Conservation (phyloP, 53 echinoderm and acorn worm species). For the Paelopatides confundens region DNA sequence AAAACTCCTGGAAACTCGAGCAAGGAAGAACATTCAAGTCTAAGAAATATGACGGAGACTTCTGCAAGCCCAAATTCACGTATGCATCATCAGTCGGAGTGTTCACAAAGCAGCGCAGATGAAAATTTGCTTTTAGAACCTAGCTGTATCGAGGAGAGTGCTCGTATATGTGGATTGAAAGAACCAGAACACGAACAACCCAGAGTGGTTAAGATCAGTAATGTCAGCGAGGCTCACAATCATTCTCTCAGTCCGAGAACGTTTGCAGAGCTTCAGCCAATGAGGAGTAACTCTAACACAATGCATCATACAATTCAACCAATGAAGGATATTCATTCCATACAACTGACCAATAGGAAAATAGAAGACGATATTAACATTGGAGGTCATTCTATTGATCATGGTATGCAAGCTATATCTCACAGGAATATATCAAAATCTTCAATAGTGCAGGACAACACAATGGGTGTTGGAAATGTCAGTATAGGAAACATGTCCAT, state of each 20-base stretch:
- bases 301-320: not conserved
- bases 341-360: not conserved
- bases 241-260: conserved; percentile 18
- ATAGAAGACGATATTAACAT: not conserved
- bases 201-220: not conserved
- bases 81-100: no score
- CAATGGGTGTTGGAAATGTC: not conserved
- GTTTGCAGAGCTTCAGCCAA: not conserved
- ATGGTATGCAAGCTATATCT: not conserved
- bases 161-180: conserved; percentile 22
- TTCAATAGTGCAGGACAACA: not conserved
- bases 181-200: conserved; percentile 6
- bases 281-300: not conserved
- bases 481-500: not conserved
- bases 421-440: not conserved
- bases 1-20: not conserved
- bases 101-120: not conserved
- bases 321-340: conserved; percentile 1
- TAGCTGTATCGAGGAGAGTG: conserved; percentile 19
- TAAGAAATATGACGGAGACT: not conserved
- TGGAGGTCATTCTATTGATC: not conserved
- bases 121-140: not conserved
- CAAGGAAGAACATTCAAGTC: no score
- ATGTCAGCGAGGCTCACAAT: not conserved
- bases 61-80: not conserved